These are phyloP conservation scores for Dipodomys merriami DNA, from an alignment of 2,113 vertebrate species.

Conservation along the genomic window DNA sequence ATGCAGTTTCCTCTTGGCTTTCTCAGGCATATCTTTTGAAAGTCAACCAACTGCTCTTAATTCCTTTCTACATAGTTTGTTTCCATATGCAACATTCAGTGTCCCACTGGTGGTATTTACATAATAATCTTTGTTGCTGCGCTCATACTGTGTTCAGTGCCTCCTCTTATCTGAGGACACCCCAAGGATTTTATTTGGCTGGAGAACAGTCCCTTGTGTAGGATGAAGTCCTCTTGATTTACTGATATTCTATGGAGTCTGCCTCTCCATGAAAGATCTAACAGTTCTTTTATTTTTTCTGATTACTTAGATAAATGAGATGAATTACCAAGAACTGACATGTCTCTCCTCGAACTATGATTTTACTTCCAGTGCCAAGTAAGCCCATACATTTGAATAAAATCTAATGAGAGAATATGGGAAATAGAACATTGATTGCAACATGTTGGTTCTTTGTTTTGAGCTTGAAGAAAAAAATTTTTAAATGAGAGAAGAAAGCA, in stretches of 20 bases:
- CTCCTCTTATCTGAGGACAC: background rate
- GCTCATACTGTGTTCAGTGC: background rate
- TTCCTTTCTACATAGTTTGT: conserved; percentile 24
- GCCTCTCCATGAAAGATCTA: background rate
- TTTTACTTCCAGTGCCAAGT: background rate
- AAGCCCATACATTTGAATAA: background rate
- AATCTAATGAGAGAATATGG: background rate
- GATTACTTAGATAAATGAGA: background rate
- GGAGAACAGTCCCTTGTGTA: background rate
- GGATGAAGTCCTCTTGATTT: background rate
- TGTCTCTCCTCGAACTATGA: background rate
- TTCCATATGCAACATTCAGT: background rate
- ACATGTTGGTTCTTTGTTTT: background rate
- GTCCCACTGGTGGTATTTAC: background rate
- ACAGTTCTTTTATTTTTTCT: background rate
- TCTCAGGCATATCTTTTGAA: conserved; percentile 2
- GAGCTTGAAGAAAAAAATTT: background rate
- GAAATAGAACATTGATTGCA: background rate
- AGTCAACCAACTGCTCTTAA: conserved; percentile 46
- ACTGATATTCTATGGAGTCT: background rate
- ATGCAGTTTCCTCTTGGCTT: conserved; percentile 32
- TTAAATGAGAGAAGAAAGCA: background rate
- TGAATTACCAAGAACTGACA: conserved; percentile 27
- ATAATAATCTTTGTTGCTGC: background rate
- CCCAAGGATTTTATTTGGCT: background rate